Evolutionary conservation across 2,797 vertebrate genomes (phyloP), one percentile per base, ranked within the genome.

Genomic region (Coilia nasus): DNA sequence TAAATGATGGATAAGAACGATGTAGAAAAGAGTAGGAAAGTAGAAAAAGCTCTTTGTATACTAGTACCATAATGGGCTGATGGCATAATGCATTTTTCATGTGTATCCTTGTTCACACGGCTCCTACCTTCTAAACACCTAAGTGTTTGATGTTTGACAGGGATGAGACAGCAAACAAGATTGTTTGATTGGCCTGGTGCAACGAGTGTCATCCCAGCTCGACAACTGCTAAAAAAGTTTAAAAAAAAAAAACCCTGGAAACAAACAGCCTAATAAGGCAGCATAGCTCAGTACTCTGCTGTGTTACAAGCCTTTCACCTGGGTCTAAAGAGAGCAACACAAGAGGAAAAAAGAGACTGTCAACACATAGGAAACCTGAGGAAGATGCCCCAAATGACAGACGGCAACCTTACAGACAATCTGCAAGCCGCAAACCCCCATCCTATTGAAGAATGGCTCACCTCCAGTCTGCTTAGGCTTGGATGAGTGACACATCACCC

Each of bases 401-500:
- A 3, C 64, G 31, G 28, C 25, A 64, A 28, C 62, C 62, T 28
- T 64, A 71, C 64, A 71, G 25, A 71, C 25, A 71, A 35, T 71
- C 64, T 71, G 25, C 15, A 71, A 31, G 28, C 28, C 25, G 12
- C 64, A 35, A 71, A 71, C 25, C 64, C 28, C 1, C 64, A 71
- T 71, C 64, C 64, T 71, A 25, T 71, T 35, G 10, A 71, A 15
- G 31, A 71, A 71, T 71, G 64, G 64, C 64, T 67, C 12, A 15
- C 3, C 25, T 71, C 64, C 11, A 25, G 62, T 28, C 25, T 25
- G 28, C 60, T 62, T 6, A 62, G 60, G 7, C 81, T 5, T 78
- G 78, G 62, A 85, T 87, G 81, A 84, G 84, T 86, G 81, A 84
- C 82, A 56, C 62, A 85, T 83, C 62, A 64, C 25, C 83, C 64